phyloP scores from a whole-genome alignment of 2,113 vertebrate genomes.

The Festucalex cinctus region DNA sequence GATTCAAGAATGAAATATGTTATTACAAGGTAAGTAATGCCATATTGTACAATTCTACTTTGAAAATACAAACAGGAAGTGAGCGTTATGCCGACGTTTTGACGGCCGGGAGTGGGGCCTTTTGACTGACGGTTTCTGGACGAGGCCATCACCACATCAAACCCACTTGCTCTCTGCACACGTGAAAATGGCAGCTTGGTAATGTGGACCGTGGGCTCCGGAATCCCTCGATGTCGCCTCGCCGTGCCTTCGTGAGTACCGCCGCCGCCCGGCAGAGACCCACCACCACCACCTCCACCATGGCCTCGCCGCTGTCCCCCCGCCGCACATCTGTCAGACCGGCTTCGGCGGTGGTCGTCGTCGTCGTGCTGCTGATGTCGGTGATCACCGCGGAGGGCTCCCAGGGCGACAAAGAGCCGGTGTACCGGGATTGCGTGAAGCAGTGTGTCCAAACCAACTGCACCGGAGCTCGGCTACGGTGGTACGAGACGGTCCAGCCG shows the following conservation, averaged over 20 bases:
- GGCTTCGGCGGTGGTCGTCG: slow-evolving; percentile 56
- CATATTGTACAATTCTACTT: slow-evolving; percentile 23
- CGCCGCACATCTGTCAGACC: slow-evolving; percentile 56
- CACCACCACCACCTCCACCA: slow-evolving; percentile 28
- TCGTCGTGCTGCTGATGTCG: slow-evolving; percentile 54
- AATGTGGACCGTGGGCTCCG: slow-evolving; percentile 21
- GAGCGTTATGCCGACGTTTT: slow-evolving; percentile 1
- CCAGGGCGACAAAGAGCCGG: slow-evolving; percentile 90
- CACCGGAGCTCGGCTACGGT: slow-evolving; percentile 80
- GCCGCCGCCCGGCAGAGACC: slow-evolving; percentile 30
- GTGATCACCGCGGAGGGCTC: slow-evolving; percentile 67
- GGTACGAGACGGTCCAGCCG: slow-evolving; percentile 85
- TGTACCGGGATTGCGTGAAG: slow-evolving; percentile 89
- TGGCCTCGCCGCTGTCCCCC: slow-evolving; percentile 41
- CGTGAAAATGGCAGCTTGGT: slow-evolving; percentile 33
- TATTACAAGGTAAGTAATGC: background rate
- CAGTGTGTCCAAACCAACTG: slow-evolving; percentile 88
- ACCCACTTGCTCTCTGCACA: background rate
- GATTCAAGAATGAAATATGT: background rate
- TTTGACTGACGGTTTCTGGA: background rate
- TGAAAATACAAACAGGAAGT: slow-evolving; percentile 23
- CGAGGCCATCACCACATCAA: background rate
- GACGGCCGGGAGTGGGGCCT: background rate
- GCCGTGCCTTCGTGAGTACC: slow-evolving; percentile 55
- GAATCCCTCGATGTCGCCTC: slow-evolving; percentile 22